phyloP scores from a whole-genome alignment of 2,888 invertebrate genomes.

The Agriotes lineatus region DNA sequence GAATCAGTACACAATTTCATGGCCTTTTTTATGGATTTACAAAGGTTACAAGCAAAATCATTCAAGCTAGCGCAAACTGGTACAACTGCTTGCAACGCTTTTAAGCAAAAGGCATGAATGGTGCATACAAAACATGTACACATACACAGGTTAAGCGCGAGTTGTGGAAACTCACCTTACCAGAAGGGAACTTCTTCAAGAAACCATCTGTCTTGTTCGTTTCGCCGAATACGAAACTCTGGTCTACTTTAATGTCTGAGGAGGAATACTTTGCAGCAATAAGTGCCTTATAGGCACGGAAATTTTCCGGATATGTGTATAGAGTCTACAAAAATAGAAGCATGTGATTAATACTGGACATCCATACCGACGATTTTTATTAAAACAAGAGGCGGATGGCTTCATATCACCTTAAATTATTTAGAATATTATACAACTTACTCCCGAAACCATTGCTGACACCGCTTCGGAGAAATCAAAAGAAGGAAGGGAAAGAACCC shows the following conservation, averaged over 20 bases:
- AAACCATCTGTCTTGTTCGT: slow-evolving; percentile 91
- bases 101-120: slow-evolving; percentile 9
- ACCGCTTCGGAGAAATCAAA: slow-evolving; percentile 41
- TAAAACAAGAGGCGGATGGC: slow-evolving; percentile 19
- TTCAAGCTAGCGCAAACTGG: too few species aligned
- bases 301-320: slow-evolving; percentile 98
- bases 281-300: slow-evolving; percentile 97
- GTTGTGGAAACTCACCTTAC: slow-evolving; percentile 80
- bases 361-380: neutral
- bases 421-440: slow-evolving; percentile 66
- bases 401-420: neutral
- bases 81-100: neutral
- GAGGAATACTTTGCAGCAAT: slow-evolving; percentile 98
- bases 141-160: neutral
- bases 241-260: slow-evolving; percentile 84
- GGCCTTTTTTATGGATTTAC: too few species aligned
- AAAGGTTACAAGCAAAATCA: too few species aligned
- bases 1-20: too few species aligned
- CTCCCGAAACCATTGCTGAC: slow-evolving; percentile 79
- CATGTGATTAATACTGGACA: neutral
- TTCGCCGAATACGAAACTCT: slow-evolving; percentile 92
- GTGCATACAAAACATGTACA: neutral
- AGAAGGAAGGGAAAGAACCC: slow-evolving; percentile 39
- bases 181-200: slow-evolving; percentile 94
- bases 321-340: slow-evolving; percentile 79